Conservation (phyloP, 2,888 invertebrate genomes). For the Drosophila monieri region DNA sequence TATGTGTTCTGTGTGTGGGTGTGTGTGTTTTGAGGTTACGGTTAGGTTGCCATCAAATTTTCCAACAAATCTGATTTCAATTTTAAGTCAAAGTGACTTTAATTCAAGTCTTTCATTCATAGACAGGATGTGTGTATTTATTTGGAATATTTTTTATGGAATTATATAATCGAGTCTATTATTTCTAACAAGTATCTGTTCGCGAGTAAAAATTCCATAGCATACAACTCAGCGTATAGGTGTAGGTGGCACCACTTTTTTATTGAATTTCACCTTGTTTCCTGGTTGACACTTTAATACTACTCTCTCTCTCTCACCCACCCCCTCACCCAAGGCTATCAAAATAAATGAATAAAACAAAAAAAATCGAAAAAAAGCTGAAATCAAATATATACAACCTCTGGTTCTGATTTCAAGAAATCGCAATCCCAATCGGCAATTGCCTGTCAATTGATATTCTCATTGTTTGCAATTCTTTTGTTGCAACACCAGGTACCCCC, state of each 20-base stretch:
- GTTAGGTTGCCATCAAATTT: conserved; percentile 8
- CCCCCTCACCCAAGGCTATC: background rate
- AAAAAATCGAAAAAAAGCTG: background rate
- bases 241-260: too few relatives aligned
- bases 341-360: background rate
- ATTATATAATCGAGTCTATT: too few relatives aligned
- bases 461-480: conserved; percentile 29
- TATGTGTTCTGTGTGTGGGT: background rate
- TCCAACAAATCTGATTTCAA: conserved; percentile 17
- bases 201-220: too few relatives aligned
- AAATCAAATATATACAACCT: background rate
- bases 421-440: conserved; percentile 23
- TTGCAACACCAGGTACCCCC: conserved; percentile 4
- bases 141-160: too few relatives aligned
- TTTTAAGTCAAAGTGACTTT: conserved; percentile 21
- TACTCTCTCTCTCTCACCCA: background rate
- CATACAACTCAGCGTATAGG: too few relatives aligned
- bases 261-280: background rate
- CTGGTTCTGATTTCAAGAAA: conserved; percentile 22
- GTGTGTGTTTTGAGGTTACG: conserved; percentile 18
- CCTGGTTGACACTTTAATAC: background rate
- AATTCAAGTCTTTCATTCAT: conserved; percentile 5
- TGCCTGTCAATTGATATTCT: conserved; percentile 36
- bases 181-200: too few relatives aligned
- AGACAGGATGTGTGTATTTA: too few relatives aligned